Percentiles rank a stretch among this genome's conserved stretches.
Conservation (phyloP, 2,888 invertebrate species). For the Anarsia innoxiella region DNA sequence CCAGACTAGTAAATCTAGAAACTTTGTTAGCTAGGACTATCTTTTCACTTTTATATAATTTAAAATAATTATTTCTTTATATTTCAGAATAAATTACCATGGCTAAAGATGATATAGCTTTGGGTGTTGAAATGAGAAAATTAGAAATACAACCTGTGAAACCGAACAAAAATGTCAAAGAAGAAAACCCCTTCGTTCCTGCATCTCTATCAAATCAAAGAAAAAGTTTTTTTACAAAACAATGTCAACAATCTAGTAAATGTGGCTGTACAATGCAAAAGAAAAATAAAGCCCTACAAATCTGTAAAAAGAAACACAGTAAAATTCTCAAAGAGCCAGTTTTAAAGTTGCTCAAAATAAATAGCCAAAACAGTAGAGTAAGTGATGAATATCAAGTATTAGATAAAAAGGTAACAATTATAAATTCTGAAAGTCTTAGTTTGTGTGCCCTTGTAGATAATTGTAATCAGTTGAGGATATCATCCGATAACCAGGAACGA, state of each 20-base stretch:
- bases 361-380: constrained; percentile 23
- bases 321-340: constrained; percentile 75
- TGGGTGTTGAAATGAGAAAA: constrained; percentile 71
- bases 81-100: too few species aligned
- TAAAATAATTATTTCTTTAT: too few species aligned
- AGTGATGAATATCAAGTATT: constrained; percentile 22
- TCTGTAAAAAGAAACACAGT: constrained; percentile 53
- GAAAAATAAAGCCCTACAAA: constrained; percentile 34
- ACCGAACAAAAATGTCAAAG: constrained; percentile 31
- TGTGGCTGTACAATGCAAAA: constrained; percentile 44
- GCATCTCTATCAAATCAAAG: constrained; percentile 25
- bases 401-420: constrained; percentile 25
- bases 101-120: constrained; percentile 63
- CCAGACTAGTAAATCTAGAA: too few species aligned
- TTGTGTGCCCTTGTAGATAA: constrained; percentile 58
- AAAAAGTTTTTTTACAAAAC: constrained; percentile 24
- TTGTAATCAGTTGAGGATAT: constrained; percentile 62
- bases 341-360: constrained; percentile 61
- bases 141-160: constrained; percentile 72
- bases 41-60: too few species aligned
- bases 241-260: constrained; percentile 29
- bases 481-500: constrained; percentile 31
- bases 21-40: too few species aligned
- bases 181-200: constrained; percentile 47
- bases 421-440: constrained; percentile 40